Base-by-base conservation (phyloP, 2,113 vertebrate genomes). In the Psilopogon haemacephalus region DNA sequence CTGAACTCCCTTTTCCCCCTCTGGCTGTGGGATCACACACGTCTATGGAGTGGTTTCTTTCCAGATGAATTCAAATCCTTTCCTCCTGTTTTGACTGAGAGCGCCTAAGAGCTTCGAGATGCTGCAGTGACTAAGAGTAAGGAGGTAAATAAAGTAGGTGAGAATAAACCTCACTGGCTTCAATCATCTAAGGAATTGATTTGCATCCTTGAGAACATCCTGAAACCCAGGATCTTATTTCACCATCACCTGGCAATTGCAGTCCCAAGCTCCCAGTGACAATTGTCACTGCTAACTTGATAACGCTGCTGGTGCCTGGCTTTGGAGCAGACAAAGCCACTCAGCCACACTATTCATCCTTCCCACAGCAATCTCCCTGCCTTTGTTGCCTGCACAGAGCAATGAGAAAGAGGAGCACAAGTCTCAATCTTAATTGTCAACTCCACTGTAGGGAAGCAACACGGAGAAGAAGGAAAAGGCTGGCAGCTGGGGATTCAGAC, bases 141-240 rank as follows among this genome's bases (percentile, higher is more conserved):
- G 24, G 46, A 79, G 84, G 69, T 63, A 94, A 95, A 93, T 70
- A 80, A 91, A 95, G 90, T 50, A 93, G 64, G 78, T 88, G 90
- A 84, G 60, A 90, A 91, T 63, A 89, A 76, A 93, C 48, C 85
- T 65, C 48, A 23, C 38, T 4, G 79, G 55, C 40, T 89, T 79
- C 80, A 64, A 24, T 74, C 9, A 3, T 11, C 79, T 6, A 26
- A 52, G 89, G 64, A 63, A 44, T 38, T 92, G 37, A 81, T 86
- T 78, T 86, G 84, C 78, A 93, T 87, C 60, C 58, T 84, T 26
- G 64, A 73, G 86, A 80, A 71, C 55, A 63, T 30, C 63, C 54
- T 85, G 71, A 50, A 72, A 44, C 58, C 12, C 80, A 68, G 50
- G 55, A 72, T 24, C 76, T 62, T 65, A 87, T 74, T 89, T 73